Evolutionary conservation across 1,140 invertebrate genomes (phyloP), one percentile per base, ranked within the genome.

Genomic region (Pseudomyrmex concolor): DNA sequence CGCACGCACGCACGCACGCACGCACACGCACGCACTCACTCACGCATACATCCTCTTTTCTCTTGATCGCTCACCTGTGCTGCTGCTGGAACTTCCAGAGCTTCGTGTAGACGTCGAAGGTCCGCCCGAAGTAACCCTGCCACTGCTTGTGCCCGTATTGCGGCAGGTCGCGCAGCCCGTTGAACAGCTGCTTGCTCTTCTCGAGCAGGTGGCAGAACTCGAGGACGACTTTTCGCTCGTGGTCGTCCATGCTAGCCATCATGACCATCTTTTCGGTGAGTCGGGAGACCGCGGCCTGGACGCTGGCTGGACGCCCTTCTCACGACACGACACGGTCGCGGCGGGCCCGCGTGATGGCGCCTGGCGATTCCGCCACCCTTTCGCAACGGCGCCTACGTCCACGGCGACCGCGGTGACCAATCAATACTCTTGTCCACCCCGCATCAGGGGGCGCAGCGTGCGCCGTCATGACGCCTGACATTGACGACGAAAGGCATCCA

Each of bases 71-170:
- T 93, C 96, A 96, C 94, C 98, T 96, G 95, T 99, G 98, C 94
- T 99, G 98, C 93, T 99, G 98, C 94, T 99, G 99, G 94, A 98
- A 99, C 94, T 99, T 99, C 99, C 99, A 99, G 62, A 99, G 95
- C 95, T 99, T 99, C 48, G 98, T 99, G 95, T 99, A 99, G 71
- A 99, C 98, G 95, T 99, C 98, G 95, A 99, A 99, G 67, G 98
- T 99, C 82, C 98, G 96, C 9, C 98, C 98, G 95, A 99, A 99
- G 94, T 99, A 99, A 8, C 97, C 97, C 95, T 99, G 98, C 99
- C 98, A 99, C 94, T 99, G 98, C 93, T 99, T 99, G 94, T 99
- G 98, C 10, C 98, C 98, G 95, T 99, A 99, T 93, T 99, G 98
- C 57, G 98, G 98, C 87, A 99, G 95, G 95, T 99, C 98, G 93